Evolutionary conservation across 2,113 vertebrate genomes (phyloP).

Genomic region (Albula glossodonta): DNA sequence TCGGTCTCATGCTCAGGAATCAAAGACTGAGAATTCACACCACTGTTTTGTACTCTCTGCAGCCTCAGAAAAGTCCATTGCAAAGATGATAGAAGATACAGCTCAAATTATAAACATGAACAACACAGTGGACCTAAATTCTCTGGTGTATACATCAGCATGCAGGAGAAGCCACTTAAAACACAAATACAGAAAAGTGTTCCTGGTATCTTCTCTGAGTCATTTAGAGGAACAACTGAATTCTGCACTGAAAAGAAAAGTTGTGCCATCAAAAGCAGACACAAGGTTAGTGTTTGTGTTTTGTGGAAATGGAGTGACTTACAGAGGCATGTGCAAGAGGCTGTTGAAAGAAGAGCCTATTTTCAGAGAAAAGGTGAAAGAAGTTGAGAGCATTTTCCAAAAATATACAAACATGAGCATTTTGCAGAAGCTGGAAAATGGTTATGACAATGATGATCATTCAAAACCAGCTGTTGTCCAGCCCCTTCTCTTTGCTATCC

Average conservation of each 20-base stretch:
- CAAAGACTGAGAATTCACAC: slow-evolving; percentile 44
- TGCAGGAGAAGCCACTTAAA: slow-evolving; percentile 80
- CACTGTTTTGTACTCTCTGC: slow-evolving; percentile 78
- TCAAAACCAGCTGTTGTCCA: slow-evolving; percentile 68
- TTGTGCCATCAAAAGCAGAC: slow-evolving; percentile 40
- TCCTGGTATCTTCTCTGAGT: slow-evolving; percentile 66
- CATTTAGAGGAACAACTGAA: slow-evolving; percentile 69
- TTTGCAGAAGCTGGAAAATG: slow-evolving; percentile 50
- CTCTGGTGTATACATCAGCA: slow-evolving; percentile 78
- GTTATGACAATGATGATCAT: slow-evolving; percentile 55
- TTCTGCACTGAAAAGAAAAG: slow-evolving; percentile 38
- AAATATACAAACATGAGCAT: slow-evolving; percentile 56
- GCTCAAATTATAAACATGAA: slow-evolving; percentile 59
- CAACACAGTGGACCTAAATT: slow-evolving; percentile 56
- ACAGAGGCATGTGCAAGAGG: slow-evolving; percentile 71
- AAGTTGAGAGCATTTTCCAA: slow-evolving; percentile 69
- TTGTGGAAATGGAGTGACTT: slow-evolving; percentile 74
- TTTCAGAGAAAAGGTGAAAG: slow-evolving; percentile 66
- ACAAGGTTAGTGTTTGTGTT: slow-evolving; percentile 78
- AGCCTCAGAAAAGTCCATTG: slow-evolving; percentile 70
- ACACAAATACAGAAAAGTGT: slow-evolving; percentile 75
- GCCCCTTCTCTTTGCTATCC: slow-evolving; percentile 78
- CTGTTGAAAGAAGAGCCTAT: slow-evolving; percentile 64
- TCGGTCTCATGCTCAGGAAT: slow-evolving; percentile 31
- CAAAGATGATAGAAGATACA: slow-evolving; percentile 63